A percentile compares a stretch with the other conserved stretches of the same genome.
Evolutionary conservation across 2,888 invertebrate genomes (phyloP).

Genomic region (Sminthurides aquaticus): DNA sequence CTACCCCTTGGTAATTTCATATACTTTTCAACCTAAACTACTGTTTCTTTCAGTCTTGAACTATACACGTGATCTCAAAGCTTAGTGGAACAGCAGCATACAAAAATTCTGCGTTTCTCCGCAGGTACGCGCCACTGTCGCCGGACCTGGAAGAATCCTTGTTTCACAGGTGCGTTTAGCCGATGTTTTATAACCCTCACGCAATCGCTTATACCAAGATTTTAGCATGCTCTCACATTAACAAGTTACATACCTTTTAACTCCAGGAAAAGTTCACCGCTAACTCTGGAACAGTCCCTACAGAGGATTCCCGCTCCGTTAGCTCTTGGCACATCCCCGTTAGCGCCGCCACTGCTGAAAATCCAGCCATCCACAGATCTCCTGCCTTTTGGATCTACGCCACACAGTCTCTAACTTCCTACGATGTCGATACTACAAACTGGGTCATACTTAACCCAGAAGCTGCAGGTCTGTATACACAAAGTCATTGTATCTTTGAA

Average conservation of each 20-base stretch:
- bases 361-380: neutral
- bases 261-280: constrained; percentile 9
- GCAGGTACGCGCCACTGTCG: neutral
- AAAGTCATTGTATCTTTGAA: neutral
- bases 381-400: constrained; percentile 1
- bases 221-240: neutral
- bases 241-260: neutral
- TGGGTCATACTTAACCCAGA: constrained; percentile 18
- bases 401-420: neutral
- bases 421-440: constrained; percentile 8
- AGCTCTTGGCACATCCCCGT: constrained; percentile 9
- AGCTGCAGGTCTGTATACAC: constrained; percentile 14
- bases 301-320: neutral
- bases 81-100: too few species aligned
- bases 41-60: too few species aligned
- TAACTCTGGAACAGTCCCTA: neutral
- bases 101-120: neutral
- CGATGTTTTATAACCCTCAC: too few species aligned
- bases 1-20: constrained; percentile 22
- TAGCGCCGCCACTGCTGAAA: neutral
- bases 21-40: too few species aligned
- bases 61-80: too few species aligned
- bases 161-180: constrained; percentile 2
- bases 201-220: too few species aligned
- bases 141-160: constrained; percentile 1